Conservation (phyloP, 2,888 invertebrate species). For the Vandiemenella viatica region DNA sequence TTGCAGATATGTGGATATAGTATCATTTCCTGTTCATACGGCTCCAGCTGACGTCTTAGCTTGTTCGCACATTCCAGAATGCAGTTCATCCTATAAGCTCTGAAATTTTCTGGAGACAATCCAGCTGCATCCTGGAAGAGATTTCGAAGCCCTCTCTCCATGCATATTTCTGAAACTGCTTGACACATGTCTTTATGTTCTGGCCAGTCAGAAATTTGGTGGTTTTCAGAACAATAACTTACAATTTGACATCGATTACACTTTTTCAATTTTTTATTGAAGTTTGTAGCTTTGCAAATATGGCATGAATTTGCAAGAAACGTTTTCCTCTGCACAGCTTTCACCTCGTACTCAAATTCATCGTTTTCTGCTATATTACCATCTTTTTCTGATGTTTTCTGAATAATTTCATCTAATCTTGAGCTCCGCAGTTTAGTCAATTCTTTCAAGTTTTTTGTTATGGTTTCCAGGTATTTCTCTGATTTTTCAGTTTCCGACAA, state of each 20-base stretch:
- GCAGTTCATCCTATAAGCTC: slow-evolving; percentile 43
- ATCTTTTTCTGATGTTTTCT: neutral
- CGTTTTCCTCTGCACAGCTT: slow-evolving; percentile 40
- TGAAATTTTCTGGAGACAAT: slow-evolving; percentile 35
- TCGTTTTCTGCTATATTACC: slow-evolving; percentile 24
- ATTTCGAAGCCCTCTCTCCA: slow-evolving; percentile 30
- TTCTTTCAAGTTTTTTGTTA: neutral
- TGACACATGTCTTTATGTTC: slow-evolving; percentile 45
- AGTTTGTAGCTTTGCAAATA: slow-evolving; percentile 32
- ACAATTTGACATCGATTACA: slow-evolving; percentile 42
- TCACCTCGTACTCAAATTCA: slow-evolving; percentile 45
- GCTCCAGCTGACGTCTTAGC: slow-evolving; percentile 39
- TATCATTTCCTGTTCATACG: slow-evolving; percentile 53
- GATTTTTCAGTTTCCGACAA: neutral
- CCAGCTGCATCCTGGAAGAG: slow-evolving; percentile 32
- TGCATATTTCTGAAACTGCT: slow-evolving; percentile 40
- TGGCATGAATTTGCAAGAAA: slow-evolving; percentile 44
- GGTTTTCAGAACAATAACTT: slow-evolving; percentile 45
- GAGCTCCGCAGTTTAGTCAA: neutral
- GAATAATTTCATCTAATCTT: neutral
- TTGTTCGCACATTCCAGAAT: slow-evolving; percentile 42
- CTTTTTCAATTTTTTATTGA: slow-evolving; percentile 27
- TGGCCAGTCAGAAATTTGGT: slow-evolving; percentile 40
- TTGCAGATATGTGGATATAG: slow-evolving; percentile 49
- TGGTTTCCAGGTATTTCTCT: neutral